Evolutionary conservation across 2,888 invertebrate species (phyloP).

Genomic region (Julus scanicus): DNA sequence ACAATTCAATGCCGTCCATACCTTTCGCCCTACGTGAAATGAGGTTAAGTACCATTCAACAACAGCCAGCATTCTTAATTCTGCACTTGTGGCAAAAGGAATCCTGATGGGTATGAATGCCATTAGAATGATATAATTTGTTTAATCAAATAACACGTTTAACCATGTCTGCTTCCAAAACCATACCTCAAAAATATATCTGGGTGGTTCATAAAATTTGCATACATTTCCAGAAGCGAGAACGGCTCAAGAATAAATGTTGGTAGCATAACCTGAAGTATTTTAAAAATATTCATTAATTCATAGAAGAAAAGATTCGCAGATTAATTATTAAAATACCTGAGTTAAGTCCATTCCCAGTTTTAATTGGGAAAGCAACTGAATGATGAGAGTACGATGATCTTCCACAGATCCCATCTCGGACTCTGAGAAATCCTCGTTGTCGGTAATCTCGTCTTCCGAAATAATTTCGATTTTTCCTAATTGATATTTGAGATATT

Average conservation of each 20-base stretch:
- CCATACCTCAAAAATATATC: slow-evolving; percentile 66
- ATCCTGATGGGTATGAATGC: slow-evolving; percentile 59
- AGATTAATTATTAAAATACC: slow-evolving; percentile 59
- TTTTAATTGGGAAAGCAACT: slow-evolving; percentile 69
- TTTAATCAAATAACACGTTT: not conserved
- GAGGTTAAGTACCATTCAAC: slow-evolving; percentile 70
- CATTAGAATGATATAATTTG: not conserved
- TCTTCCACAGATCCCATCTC: slow-evolving; percentile 66
- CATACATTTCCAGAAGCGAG: slow-evolving; percentile 69
- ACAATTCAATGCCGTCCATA: slow-evolving; percentile 56
- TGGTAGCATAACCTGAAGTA: slow-evolving; percentile 67
- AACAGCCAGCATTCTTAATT: slow-evolving; percentile 67
- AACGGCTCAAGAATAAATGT: slow-evolving; percentile 69
- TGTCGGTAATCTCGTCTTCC: slow-evolving; percentile 62
- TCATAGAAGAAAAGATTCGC: not conserved
- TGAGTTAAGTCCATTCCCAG: slow-evolving; percentile 70
- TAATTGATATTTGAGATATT: not conserved
- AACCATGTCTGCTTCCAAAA: not conserved
- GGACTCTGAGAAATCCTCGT: slow-evolving; percentile 62
- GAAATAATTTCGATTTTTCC: slow-evolving; percentile 53
- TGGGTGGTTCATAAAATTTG: slow-evolving; percentile 69
- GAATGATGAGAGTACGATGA: slow-evolving; percentile 67
- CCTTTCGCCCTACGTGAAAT: slow-evolving; percentile 67
- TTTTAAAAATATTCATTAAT: slow-evolving; percentile 22
- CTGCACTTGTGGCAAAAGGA: slow-evolving; percentile 61